A percentile compares a stretch with the other conserved stretches of the same genome.
These are phyloP conservation scores for Mechanitis mazaeus DNA, from an alignment of 2,888 invertebrate genomes.

Conservation along the genomic window DNA sequence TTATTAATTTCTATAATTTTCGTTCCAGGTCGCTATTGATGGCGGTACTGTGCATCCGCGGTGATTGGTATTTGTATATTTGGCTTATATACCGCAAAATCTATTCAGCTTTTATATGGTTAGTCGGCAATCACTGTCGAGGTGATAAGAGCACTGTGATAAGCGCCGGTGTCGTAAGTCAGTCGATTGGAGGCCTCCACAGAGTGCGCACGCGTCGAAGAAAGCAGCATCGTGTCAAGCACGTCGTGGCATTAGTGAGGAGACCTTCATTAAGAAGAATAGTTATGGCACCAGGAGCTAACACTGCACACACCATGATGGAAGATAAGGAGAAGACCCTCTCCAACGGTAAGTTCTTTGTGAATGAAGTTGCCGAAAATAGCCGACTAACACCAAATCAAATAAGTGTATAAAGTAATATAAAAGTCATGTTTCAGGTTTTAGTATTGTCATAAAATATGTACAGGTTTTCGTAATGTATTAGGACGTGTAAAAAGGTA, in stretches of 20 bases:
- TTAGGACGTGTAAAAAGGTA: no score
- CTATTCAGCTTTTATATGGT: slow-evolving; percentile 65
- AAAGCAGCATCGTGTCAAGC: slow-evolving; percentile 56
- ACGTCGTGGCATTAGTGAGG: slow-evolving; percentile 62
- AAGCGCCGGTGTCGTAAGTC: slow-evolving; percentile 57
- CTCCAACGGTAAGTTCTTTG: slow-evolving; percentile 37
- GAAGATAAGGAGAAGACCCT: slow-evolving; percentile 72
- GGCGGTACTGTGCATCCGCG: slow-evolving; percentile 64
- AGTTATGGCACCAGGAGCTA: slow-evolving; percentile 77
- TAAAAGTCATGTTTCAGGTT: no score
- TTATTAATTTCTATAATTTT: background rate
- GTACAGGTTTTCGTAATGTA: no score
- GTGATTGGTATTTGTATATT: slow-evolving; percentile 63
- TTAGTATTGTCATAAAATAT: no score
- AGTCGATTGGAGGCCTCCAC: slow-evolving; percentile 65
- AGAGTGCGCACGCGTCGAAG: slow-evolving; percentile 71
- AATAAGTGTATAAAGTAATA: no score
- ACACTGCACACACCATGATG: slow-evolving; percentile 73
- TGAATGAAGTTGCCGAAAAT: no score
- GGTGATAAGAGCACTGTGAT: slow-evolving; percentile 73
- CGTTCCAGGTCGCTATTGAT: slow-evolving; percentile 64
- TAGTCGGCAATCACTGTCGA: slow-evolving; percentile 69
- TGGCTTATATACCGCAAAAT: slow-evolving; percentile 68
- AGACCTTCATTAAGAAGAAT: slow-evolving; percentile 68
- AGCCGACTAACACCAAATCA: no score